These are phyloP conservation scores for Caenorhabditis remanei DNA, from an alignment of 1,140 invertebrate species.

Conservation along the genomic window DNA sequence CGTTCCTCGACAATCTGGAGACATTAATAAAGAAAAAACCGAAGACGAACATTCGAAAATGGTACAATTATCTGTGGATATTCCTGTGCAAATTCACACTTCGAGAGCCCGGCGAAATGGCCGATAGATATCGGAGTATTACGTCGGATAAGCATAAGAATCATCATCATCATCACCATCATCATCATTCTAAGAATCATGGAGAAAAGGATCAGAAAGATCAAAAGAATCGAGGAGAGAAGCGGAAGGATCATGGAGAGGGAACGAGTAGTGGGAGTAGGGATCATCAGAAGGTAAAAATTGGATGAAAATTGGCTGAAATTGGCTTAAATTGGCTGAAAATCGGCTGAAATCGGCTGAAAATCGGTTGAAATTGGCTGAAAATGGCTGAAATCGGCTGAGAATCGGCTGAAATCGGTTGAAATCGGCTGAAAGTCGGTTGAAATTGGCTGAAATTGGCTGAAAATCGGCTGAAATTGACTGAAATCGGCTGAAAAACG, in stretches of 20 bases:
- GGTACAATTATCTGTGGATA: slow-evolving; percentile 76
- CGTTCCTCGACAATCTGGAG: slow-evolving; percentile 36
- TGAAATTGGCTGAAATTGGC: too few relatives aligned
- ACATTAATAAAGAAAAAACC: slow-evolving; percentile 55
- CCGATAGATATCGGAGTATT: slow-evolving; percentile 22
- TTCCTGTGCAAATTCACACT: slow-evolving; percentile 69
- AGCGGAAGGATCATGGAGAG: slow-evolving; percentile 50
- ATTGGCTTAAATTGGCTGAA: too few relatives aligned
- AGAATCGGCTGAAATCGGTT: too few relatives aligned
- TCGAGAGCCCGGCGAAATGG: slow-evolving; percentile 32
- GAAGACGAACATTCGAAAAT: slow-evolving; percentile 68
- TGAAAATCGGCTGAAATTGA: too few relatives aligned
- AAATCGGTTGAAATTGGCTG: too few relatives aligned
- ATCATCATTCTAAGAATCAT: slow-evolving; percentile 46
- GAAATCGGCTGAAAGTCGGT: too few relatives aligned
- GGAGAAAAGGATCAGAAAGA: slow-evolving; percentile 28
- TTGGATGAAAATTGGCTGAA: too few relatives aligned
- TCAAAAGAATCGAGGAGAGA: slow-evolving; percentile 47
- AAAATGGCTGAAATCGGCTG: too few relatives aligned
- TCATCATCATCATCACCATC: slow-evolving; percentile 58
- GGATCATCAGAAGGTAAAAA: slow-evolving; percentile 1
- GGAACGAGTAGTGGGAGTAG: background rate
- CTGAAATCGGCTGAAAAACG: too few relatives aligned
- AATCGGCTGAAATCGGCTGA: too few relatives aligned
- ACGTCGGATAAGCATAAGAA: slow-evolving; percentile 44